These are phyloP conservation scores for Noctua comes DNA, from an alignment of 2,888 invertebrate genomes.

Conservation along the genomic window DNA sequence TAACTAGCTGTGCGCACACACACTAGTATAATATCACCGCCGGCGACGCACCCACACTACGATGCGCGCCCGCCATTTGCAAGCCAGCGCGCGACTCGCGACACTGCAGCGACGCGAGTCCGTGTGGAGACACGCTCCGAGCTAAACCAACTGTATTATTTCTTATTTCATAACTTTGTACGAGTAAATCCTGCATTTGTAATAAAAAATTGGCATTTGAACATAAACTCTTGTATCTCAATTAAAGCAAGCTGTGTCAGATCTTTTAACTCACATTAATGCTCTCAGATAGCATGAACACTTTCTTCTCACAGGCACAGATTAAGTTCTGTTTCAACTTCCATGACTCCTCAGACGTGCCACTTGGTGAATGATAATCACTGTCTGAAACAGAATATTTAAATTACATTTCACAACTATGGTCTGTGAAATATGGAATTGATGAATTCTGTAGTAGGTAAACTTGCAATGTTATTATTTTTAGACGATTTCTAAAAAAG, in stretches of 20 bases:
- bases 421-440: not conserved
- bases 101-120: too few relatives aligned
- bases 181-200: too few relatives aligned
- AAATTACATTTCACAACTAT: not conserved
- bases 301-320: conserved; percentile 88
- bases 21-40: too few relatives aligned
- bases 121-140: too few relatives aligned
- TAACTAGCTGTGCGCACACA: too few relatives aligned
- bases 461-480: not conserved
- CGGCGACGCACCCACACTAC: too few relatives aligned
- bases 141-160: too few relatives aligned
- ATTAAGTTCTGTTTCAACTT: conserved; percentile 87
- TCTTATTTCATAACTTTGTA: too few relatives aligned
- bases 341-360: conserved; percentile 89
- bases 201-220: too few relatives aligned
- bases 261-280: conserved; percentile 78
- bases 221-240: too few relatives aligned
- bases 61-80: too few relatives aligned
- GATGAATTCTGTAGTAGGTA: not conserved
- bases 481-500: not conserved
- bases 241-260: not conserved
- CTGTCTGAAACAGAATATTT: conserved; percentile 77
- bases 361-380: conserved; percentile 86
- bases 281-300: conserved; percentile 87
- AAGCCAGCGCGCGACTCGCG: too few relatives aligned